Conservation (phyloP, 2,797 vertebrate species). For the Neosilurus hyrtlii region DNA sequence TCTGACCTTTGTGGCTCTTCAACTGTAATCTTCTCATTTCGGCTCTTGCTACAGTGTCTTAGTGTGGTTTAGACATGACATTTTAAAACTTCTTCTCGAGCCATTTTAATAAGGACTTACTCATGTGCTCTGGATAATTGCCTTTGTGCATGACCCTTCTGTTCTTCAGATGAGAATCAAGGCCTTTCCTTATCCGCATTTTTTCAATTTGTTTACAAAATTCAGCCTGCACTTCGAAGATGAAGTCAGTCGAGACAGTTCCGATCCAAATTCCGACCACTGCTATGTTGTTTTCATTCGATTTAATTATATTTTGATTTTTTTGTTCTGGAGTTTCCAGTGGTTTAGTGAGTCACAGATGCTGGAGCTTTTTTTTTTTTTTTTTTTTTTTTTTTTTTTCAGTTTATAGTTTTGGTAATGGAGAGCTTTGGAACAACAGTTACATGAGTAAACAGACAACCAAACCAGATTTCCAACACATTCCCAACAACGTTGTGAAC, state of each 20-base stretch:
- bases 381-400: too few relatives aligned
- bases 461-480: neutral
- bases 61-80: slow-evolving; percentile 23
- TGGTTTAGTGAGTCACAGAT: slow-evolving; percentile 5
- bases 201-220: neutral
- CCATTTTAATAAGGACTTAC: slow-evolving; percentile 18
- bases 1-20: slow-evolving; percentile 22
- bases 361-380: neutral
- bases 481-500: neutral
- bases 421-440: neutral
- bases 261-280: neutral
- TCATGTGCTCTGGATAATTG: slow-evolving; percentile 11
- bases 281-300: neutral
- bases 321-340: neutral
- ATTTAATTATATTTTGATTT: neutral
- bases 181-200: slow-evolving; percentile 6
- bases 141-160: neutral
- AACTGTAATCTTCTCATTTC: neutral
- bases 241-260: neutral
- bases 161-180: neutral
- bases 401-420: neutral
- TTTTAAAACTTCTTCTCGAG: slow-evolving; percentile 25
- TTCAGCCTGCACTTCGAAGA: neutral
- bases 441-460: neutral
- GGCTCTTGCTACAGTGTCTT: neutral